Percentiles rank a stretch among this genome's conserved stretches.
These are phyloP conservation scores for Schizopygopsis malacanthus DNA, from an alignment of 2,797 vertebrate species.

Conservation along the genomic window DNA sequence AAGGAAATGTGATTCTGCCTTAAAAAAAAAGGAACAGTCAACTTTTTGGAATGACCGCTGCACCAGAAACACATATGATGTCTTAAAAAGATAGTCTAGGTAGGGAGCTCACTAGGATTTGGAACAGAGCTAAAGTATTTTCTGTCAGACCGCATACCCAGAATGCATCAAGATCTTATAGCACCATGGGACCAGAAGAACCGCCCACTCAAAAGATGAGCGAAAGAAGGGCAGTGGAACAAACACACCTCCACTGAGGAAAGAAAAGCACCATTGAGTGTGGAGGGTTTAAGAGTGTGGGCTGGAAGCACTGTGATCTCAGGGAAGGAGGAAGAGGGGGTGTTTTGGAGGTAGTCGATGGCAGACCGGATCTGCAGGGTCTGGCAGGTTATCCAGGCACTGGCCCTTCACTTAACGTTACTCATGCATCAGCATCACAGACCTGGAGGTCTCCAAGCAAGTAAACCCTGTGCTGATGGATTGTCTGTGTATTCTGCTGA, in stretches of 20 bases:
- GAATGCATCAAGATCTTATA: slow-evolving; percentile 74
- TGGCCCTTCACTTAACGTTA: slow-evolving; percentile 47
- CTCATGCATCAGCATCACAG: slow-evolving; percentile 23
- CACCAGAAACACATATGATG: slow-evolving; percentile 58
- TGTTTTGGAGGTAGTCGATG: slow-evolving; percentile 76
- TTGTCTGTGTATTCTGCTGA: slow-evolving; percentile 10
- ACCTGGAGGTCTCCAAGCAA: slow-evolving; percentile 27
- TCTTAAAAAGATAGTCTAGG: neutral
- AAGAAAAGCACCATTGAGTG: slow-evolving; percentile 65
- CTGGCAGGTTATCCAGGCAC: slow-evolving; percentile 55
- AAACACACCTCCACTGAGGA: slow-evolving; percentile 65
- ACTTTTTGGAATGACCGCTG: neutral
- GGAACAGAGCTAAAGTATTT: slow-evolving; percentile 62
- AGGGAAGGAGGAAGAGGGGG: slow-evolving; percentile 44
- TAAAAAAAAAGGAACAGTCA: neutral
- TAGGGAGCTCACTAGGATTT: slow-evolving; percentile 8
- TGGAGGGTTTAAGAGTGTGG: slow-evolving; percentile 52
- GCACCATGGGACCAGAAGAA: slow-evolving; percentile 55
- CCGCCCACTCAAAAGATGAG: slow-evolving; percentile 68
- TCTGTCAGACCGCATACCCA: slow-evolving; percentile 19
- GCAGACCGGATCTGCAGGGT: slow-evolving; percentile 65
- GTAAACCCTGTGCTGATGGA: slow-evolving; percentile 27
- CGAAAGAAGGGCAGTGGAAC: slow-evolving; percentile 63
- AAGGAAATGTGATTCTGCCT: neutral
- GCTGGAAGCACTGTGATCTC: slow-evolving; percentile 26